Conservation (phyloP, 2,797 vertebrate genomes). For the Pempheris klunzingeri region DNA sequence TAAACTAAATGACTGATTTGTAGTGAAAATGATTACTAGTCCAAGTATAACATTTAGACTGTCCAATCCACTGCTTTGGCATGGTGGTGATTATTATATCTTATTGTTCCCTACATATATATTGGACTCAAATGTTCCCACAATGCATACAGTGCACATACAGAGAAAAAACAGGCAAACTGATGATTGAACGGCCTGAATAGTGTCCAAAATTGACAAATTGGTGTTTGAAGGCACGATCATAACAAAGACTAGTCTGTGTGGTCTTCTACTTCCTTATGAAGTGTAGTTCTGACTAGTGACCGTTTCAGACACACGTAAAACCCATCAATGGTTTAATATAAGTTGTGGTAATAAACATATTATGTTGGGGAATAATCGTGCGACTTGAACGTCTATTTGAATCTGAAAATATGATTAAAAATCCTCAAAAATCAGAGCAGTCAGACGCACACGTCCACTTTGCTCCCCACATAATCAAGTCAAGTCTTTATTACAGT, state of each 20-base stretch:
- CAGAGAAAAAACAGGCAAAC: not conserved
- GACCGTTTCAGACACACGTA: not conserved
- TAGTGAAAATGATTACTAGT: not conserved
- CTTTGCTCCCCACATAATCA: slow-evolving; percentile 11
- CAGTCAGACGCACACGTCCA: not conserved
- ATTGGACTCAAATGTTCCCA: not conserved
- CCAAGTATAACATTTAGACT: not conserved
- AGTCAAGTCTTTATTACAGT: slow-evolving; percentile 43
- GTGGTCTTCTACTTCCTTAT: not conserved
- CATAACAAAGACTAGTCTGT: not conserved
- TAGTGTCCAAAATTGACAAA: not conserved
- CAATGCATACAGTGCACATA: not conserved
- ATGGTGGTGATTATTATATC: not conserved
- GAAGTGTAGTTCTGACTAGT: no score
- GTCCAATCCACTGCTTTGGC: no score
- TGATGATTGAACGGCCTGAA: not conserved
- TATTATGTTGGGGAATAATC: not conserved
- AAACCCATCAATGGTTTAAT: not conserved
- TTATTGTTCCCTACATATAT: not conserved
- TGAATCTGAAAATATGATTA: not conserved
- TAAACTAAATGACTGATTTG: not conserved
- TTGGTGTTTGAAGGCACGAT: no score
- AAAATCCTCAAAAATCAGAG: slow-evolving; percentile 10
- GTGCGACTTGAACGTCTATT: not conserved
- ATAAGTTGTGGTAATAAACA: not conserved